phyloP scores from a whole-genome alignment of 2,888 invertebrate species.

The Diplazon laetatorius region DNA sequence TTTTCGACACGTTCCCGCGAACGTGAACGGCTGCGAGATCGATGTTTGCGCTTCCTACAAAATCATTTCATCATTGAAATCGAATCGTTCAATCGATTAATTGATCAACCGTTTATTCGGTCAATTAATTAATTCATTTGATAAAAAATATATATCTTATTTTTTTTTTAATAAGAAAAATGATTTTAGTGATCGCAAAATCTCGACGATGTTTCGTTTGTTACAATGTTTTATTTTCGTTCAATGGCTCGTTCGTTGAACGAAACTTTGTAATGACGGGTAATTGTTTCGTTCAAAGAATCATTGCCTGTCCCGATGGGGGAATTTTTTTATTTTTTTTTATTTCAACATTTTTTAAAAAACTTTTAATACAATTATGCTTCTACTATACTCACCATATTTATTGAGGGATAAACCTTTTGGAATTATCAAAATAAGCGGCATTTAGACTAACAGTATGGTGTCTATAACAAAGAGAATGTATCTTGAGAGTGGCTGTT shows the following conservation, averaged over 20 bases:
- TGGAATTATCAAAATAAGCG: constrained; percentile 82
- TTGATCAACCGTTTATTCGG: too few relatives aligned
- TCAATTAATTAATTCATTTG: too few relatives aligned
- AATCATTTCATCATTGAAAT: too few relatives aligned
- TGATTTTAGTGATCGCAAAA: neutral
- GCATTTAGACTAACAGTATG: constrained; percentile 82
- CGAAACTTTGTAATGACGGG: constrained; percentile 18
- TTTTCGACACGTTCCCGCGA: constrained; percentile 82
- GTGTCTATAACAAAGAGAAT: constrained; percentile 82
- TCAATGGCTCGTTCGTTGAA: constrained; percentile 32
- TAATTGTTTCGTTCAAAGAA: constrained; percentile 22
- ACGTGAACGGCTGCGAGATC: constrained; percentile 80
- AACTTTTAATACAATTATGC: constrained; percentile 61
- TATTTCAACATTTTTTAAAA: constrained; percentile 58
- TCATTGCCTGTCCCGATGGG: constrained; percentile 57
- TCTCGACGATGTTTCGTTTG: constrained; percentile 32
- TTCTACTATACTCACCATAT: constrained; percentile 78
- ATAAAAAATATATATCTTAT: too few relatives aligned
- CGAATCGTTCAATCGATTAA: too few relatives aligned
- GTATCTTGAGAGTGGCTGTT: constrained; percentile 79
- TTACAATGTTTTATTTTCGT: too few relatives aligned
- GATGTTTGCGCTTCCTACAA: constrained; percentile 82
- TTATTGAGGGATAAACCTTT: constrained; percentile 79
- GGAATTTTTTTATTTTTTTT: too few relatives aligned
- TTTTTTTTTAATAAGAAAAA: constrained; percentile 10